phyloP scores from a whole-genome alignment of 2,888 invertebrate genomes.

The Mimas tiliae region DNA sequence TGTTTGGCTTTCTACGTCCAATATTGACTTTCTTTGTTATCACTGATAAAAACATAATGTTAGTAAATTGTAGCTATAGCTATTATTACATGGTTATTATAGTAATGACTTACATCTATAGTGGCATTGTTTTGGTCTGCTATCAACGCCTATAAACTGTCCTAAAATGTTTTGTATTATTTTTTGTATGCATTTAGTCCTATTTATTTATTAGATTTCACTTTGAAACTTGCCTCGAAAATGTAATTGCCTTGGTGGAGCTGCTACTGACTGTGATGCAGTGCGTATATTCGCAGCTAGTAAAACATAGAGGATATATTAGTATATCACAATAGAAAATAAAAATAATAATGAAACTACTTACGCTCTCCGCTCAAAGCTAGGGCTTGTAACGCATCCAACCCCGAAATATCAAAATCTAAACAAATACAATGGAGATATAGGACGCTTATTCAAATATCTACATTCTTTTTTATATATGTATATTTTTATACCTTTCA shows the following conservation, averaged over 20 bases:
- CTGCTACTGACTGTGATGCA: neutral
- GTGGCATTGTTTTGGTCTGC: conserved; percentile 34
- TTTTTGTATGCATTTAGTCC: neutral
- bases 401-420: conserved; percentile 59
- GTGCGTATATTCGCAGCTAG: conserved; percentile 13
- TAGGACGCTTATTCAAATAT: too few species aligned
- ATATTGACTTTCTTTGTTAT: conserved; percentile 34
- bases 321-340: too few species aligned
- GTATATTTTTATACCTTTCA: conserved; percentile 44
- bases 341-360: conserved; percentile 16
- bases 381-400: conserved; percentile 69
- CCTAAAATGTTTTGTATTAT: conserved; percentile 29
- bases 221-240: conserved; percentile 4
- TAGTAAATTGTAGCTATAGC: neutral
- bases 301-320: conserved; percentile 1
- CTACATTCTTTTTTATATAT: neutral
- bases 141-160: conserved; percentile 11
- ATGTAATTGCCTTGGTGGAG: conserved; percentile 2
- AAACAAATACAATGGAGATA: conserved; percentile 8
- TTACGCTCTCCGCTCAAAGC: conserved; percentile 63
- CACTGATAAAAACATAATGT: conserved; percentile 34
- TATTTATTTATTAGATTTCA: neutral
- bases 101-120: conserved; percentile 41
- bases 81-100: conserved; percentile 10
- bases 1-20: conserved; percentile 28